Evolutionary conservation across 2,113 vertebrate genomes (phyloP).

Genomic region (Scartelaos histophorus): DNA sequence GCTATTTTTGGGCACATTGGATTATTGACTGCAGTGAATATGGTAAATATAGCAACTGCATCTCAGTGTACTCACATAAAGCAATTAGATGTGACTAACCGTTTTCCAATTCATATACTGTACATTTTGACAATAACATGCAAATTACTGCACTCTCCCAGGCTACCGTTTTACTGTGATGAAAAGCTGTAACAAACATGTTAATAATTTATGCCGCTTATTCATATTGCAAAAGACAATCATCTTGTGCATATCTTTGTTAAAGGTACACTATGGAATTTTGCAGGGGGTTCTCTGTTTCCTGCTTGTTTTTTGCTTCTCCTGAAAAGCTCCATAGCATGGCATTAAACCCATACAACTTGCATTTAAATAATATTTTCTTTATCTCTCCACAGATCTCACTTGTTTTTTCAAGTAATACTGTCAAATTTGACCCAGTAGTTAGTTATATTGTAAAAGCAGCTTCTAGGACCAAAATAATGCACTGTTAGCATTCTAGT

Average conservation of each 20-base stretch:
- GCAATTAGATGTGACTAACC: slow-evolving; percentile 13
- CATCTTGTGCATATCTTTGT: background rate
- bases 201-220: background rate
- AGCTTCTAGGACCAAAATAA: too few species aligned
- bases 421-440: too few species aligned
- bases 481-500: too few species aligned
- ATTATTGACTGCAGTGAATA: slow-evolving; percentile 48
- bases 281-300: too few species aligned
- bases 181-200: slow-evolving; percentile 1
- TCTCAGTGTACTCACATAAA: slow-evolving; percentile 30
- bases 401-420: too few species aligned
- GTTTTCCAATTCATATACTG: background rate
- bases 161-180: background rate
- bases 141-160: background rate
- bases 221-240: background rate
- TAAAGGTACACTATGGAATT: background rate
- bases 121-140: background rate
- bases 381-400: too few species aligned
- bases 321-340: too few species aligned
- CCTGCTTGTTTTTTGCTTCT: too few species aligned
- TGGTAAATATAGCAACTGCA: slow-evolving; percentile 31
- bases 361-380: too few species aligned
- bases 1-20: slow-evolving; percentile 38
- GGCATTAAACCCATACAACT: too few species aligned
- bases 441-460: too few species aligned